Base-by-base conservation (phyloP, 1,140 invertebrate genomes). In the Formica selysi region DNA sequence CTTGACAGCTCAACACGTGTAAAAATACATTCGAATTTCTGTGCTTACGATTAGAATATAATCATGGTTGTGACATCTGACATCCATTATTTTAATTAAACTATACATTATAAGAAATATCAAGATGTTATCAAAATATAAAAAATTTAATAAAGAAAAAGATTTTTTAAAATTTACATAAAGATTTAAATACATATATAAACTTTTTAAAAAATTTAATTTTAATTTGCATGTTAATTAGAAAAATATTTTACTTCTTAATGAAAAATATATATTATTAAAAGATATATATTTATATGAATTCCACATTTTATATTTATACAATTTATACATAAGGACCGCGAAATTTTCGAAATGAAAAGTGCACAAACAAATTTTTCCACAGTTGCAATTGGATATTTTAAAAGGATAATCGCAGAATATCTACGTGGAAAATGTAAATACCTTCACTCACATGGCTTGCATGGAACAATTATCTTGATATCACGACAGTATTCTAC, bases 401-500 rank as follows among this genome's bases (percentile, higher is more conserved):
- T 64, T 7, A 19, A 61, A 32, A 78, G 22, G 6, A 6, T 26
- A 26, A 36, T 0, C 19, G 10, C 6, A 10, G 5, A 64, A 79
- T 65, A 26, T 44, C 29, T n/a, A 29, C 8, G 10, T 44, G 7
- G 26, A 48, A 81, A 32, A 29, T 44, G 1, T 41, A 80, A 32
- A 70, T 65, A 51, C n/a, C 36, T 74, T 73, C 13, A 61, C 11
- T 81, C 38, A 71, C 44, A 6, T 41, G 10, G 3, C 3, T 36
- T 36, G 19, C 10, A 32, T 22, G 8, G 3, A 67, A 70, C 11
- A 71, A n/a, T 65, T 5, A 13, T 29, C 36, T 44, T 48, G 8
- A 7, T 57, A 48, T 61, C 38, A 71, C 51, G 19, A 32, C 16
- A 51, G 38, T 61, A 83, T 61, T 89, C 76, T 76, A 79, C 26